These are phyloP conservation scores for Trachurus trachurus DNA, from an alignment of 2,797 vertebrate genomes.

Conservation along the genomic window DNA sequence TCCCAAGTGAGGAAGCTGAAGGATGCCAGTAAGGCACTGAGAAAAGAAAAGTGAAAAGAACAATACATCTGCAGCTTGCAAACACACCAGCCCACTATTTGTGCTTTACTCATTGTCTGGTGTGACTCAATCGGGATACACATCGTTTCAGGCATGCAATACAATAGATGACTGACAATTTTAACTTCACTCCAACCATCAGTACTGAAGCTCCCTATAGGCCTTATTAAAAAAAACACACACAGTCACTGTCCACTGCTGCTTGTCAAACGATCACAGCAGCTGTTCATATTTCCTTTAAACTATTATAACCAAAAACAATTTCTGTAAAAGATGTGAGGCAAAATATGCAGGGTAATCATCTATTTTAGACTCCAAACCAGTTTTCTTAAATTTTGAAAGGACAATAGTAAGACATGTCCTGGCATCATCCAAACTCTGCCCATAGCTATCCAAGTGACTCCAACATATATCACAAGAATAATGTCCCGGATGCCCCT, in stretches of 20 bases:
- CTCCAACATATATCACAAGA: conserved; percentile 12
- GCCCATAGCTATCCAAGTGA: neutral
- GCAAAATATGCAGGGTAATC: neutral
- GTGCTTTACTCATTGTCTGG: conserved; percentile 34
- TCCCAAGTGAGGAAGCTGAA: conserved; percentile 11
- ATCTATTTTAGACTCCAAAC: neutral
- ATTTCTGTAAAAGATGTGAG: neutral
- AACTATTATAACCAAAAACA: neutral
- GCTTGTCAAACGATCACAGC: neutral
- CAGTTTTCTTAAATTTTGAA: neutral
- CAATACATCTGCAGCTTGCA: conserved; percentile 23
- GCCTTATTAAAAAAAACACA: conserved; percentile 12
- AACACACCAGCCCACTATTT: conserved; percentile 37
- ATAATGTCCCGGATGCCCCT: conserved; percentile 16
- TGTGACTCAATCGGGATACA: conserved; percentile 35
- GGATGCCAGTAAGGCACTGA: neutral
- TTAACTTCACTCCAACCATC: conserved; percentile 19
- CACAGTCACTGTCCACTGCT: neutral
- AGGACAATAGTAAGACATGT: neutral
- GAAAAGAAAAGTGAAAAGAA: no score
- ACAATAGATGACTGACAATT: conserved; percentile 43
- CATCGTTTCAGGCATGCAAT: conserved; percentile 12
- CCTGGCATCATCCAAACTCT: neutral
- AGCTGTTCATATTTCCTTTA: neutral
- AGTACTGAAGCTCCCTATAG: conserved; percentile 7